Conservation (phyloP, 2,888 invertebrate species). For the Euzetes globulus region DNA sequence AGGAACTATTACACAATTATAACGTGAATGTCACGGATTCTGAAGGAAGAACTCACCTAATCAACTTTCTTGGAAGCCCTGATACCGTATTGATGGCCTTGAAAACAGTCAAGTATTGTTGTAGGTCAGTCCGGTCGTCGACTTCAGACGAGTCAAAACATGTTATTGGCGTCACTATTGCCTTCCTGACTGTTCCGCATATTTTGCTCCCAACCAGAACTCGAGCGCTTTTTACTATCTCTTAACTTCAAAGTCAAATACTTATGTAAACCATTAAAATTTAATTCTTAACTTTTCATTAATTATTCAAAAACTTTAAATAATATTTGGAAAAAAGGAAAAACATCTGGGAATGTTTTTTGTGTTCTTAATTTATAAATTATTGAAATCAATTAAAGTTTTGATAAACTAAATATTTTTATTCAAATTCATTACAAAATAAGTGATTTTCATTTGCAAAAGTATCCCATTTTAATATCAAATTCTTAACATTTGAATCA, state of each 20-base stretch:
- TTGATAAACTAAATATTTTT: too few relatives aligned
- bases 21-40: conserved; percentile 4
- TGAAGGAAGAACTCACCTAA: not conserved
- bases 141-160: not conserved
- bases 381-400: too few relatives aligned
- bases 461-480: too few relatives aligned
- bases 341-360: too few relatives aligned
- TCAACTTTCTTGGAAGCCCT: not conserved
- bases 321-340: too few relatives aligned
- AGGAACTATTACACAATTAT: not conserved
- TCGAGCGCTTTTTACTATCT: not conserved
- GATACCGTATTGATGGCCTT: not conserved
- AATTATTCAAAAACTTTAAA: too few relatives aligned
- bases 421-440: too few relatives aligned
- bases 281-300: too few relatives aligned
- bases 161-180: conserved; percentile 20
- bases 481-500: too few relatives aligned
- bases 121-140: conserved; percentile 29
- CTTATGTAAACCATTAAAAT: too few relatives aligned
- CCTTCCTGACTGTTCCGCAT: conserved; percentile 22
- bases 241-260: not conserved
- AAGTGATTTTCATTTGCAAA: too few relatives aligned
- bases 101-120: conserved; percentile 13
- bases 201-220: not conserved
- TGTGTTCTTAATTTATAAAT: too few relatives aligned